Evolutionary conservation across 2,888 invertebrate species (phyloP).

Genomic region (Papilio demoleus): DNA sequence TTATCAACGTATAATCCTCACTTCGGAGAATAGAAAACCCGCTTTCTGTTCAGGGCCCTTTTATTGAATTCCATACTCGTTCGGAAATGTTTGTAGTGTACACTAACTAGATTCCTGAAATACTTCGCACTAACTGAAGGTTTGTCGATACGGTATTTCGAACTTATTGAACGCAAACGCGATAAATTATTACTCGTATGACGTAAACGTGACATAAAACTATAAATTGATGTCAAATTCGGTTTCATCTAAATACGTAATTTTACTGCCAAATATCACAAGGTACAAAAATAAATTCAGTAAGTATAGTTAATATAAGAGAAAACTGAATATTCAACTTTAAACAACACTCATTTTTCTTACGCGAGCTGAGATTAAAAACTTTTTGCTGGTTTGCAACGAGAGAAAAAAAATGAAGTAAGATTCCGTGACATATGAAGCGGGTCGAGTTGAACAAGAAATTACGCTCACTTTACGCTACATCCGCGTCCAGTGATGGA

Average conservation of each 20-base stretch:
- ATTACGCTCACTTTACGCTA: constrained; percentile 47
- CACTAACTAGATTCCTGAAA: constrained; percentile 66
- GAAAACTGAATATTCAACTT: background rate
- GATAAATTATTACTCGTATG: background rate
- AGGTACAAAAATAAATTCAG: background rate
- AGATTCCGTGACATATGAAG: constrained; percentile 30
- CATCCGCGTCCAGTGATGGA: constrained; percentile 68
- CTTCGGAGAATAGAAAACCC: constrained; percentile 68
- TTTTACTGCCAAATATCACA: background rate
- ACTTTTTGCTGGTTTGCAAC: constrained; percentile 14
- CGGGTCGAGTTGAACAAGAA: constrained; percentile 37
- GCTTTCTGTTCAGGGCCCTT: constrained; percentile 63
- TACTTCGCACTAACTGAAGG: constrained; percentile 63
- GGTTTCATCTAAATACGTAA: background rate
- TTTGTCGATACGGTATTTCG: constrained; percentile 48
- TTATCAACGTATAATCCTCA: constrained; percentile 74
- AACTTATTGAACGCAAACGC: background rate
- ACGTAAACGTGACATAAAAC: background rate
- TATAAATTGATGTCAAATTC: background rate
- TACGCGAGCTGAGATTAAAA: constrained; percentile 25
- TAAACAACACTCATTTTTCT: constrained; percentile 4
- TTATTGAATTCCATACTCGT: constrained; percentile 78
- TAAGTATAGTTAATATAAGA: background rate
- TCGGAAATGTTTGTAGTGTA: constrained; percentile 66
- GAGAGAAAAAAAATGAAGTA: constrained; percentile 21